A percentile compares a stretch with the other conserved stretches of the same genome.
These are phyloP conservation scores for Cynoglossus semilaevis DNA, from an alignment of 2,113 vertebrate genomes.

Conservation along the genomic window DNA sequence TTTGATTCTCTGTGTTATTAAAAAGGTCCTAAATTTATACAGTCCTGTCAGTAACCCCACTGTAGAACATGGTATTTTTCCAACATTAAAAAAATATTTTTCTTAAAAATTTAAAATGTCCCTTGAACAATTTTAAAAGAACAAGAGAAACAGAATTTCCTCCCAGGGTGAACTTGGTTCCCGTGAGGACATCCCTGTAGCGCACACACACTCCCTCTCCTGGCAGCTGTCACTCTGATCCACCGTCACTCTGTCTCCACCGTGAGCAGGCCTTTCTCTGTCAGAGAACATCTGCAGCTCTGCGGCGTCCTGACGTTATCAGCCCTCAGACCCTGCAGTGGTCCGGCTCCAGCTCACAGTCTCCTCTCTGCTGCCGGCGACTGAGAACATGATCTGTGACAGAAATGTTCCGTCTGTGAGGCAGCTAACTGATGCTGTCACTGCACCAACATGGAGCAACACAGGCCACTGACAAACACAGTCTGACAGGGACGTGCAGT, in stretches of 20 bases:
- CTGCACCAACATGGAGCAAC: slow-evolving; percentile 49
- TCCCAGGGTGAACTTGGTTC: slow-evolving; percentile 2
- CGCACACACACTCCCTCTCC: slow-evolving; percentile 12
- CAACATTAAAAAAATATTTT: too few relatives aligned
- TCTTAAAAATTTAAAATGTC: too few relatives aligned
- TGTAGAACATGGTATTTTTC: too few relatives aligned
- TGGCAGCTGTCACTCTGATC: slow-evolving; percentile 77
- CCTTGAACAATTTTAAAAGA: too few relatives aligned
- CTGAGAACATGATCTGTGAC: slow-evolving; percentile 69
- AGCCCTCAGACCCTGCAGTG: slow-evolving; percentile 65
- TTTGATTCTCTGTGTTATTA: too few relatives aligned
- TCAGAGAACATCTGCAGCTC: slow-evolving; percentile 67
- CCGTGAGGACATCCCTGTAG: slow-evolving; percentile 31
- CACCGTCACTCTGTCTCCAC: slow-evolving; percentile 54
- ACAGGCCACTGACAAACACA: slow-evolving; percentile 57
- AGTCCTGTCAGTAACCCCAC: too few relatives aligned
- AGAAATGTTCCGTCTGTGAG: slow-evolving; percentile 57
- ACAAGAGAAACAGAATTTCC: not conserved
- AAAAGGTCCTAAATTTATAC: too few relatives aligned
- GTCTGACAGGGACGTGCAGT: slow-evolving; percentile 64
- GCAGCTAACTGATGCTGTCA: slow-evolving; percentile 76
- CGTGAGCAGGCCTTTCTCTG: slow-evolving; percentile 62
- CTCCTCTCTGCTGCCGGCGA: slow-evolving; percentile 59
- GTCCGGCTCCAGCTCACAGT: slow-evolving; percentile 47
- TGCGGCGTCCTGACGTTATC: slow-evolving; percentile 66